phyloP scores from a whole-genome alignment of 2,113 vertebrate genomes.

The Protomyctophum bolini region DNA sequence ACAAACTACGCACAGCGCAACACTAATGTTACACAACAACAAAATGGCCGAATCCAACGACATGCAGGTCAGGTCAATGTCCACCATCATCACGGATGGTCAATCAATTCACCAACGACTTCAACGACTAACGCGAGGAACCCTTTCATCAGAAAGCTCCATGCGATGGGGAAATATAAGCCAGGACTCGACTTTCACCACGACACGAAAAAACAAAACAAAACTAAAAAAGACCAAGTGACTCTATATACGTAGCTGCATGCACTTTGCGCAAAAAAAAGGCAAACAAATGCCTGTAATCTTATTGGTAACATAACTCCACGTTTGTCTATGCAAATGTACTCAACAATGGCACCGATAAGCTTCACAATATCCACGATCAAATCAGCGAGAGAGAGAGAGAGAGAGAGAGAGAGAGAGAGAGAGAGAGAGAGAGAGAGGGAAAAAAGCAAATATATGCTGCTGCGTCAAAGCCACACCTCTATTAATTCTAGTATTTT shows the following conservation, averaged over 20 bases:
- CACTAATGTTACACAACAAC: too few relatives aligned
- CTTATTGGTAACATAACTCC: slow-evolving; percentile 78
- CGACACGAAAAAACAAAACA: slow-evolving; percentile 12
- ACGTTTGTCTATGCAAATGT: slow-evolving; percentile 80
- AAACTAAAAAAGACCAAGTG: slow-evolving; percentile 6
- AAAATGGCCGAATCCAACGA: slow-evolving; percentile 59
- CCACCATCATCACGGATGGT: slow-evolving; percentile 71
- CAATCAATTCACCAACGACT: slow-evolving; percentile 59
- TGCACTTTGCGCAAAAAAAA: slow-evolving; percentile 59
- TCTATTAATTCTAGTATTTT: slow-evolving; percentile 56
- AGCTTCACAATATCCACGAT: slow-evolving; percentile 72
- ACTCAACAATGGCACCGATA: slow-evolving; percentile 72
- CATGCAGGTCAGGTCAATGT: slow-evolving; percentile 75
- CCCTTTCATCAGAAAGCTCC: slow-evolving; percentile 38
- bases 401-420: neutral
- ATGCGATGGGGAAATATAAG: slow-evolving; percentile 26
- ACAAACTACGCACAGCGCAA: too few relatives aligned
- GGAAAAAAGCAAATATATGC: slow-evolving; percentile 40
- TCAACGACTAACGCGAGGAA: slow-evolving; percentile 50
- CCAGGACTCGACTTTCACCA: slow-evolving; percentile 30
- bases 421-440: neutral
- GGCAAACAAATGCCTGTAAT: slow-evolving; percentile 51
- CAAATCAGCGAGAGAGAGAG: slow-evolving; percentile 34
- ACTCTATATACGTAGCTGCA: slow-evolving; percentile 53
- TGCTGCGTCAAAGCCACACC: slow-evolving; percentile 52